phyloP scores from a whole-genome alignment of 2,888 invertebrate genomes.

The Athetis lepigone region DNA sequence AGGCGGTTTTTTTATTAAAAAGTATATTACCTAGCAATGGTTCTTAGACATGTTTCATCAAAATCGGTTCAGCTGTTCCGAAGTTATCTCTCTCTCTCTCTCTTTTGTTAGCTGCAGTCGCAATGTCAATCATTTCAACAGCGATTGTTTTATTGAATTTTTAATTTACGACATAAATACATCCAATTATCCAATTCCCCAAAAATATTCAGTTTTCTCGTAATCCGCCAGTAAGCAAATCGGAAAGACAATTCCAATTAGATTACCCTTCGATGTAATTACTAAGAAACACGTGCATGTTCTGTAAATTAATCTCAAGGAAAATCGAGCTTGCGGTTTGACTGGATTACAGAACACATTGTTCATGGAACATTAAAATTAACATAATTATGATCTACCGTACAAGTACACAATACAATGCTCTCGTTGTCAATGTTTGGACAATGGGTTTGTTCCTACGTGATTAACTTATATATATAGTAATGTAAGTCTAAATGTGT shows the following conservation, averaged over 20 bases:
- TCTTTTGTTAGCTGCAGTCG: too few relatives aligned
- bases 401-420: too few relatives aligned
- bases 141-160: too few relatives aligned
- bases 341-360: constrained; percentile 23
- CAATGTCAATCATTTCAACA: too few relatives aligned
- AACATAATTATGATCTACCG: constrained; percentile 29
- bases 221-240: constrained; percentile 21
- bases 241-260: constrained; percentile 37
- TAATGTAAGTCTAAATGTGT: not conserved
- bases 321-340: constrained; percentile 28
- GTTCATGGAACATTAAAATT: constrained; percentile 32
- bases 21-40: too few relatives aligned
- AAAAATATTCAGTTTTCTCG: not conserved
- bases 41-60: too few relatives aligned
- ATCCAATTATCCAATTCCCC: not conserved
- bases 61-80: too few relatives aligned
- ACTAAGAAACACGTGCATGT: constrained; percentile 37
- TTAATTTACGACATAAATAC: not conserved
- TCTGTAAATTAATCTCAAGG: constrained; percentile 56
- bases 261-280: constrained; percentile 34
- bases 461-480: not conserved
- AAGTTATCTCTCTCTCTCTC: too few relatives aligned
- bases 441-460: constrained; percentile 5
- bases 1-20: too few relatives aligned
- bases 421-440: constrained; percentile 10